Evolutionary conservation across 1,140 invertebrate genomes (phyloP).

Genomic region (Bombus confusus): DNA sequence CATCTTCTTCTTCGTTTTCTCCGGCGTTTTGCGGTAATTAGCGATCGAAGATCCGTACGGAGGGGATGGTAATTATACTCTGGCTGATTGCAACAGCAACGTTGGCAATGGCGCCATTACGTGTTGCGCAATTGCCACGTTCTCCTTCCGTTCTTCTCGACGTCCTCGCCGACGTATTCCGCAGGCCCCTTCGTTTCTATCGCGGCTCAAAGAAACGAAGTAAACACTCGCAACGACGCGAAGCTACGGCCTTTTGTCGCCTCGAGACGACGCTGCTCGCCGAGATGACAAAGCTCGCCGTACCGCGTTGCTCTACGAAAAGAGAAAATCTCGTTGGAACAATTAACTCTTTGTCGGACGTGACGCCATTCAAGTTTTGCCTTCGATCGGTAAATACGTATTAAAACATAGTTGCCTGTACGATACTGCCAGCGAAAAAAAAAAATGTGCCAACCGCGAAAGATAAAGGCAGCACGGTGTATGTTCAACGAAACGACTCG

Average conservation of each 20-base stretch:
- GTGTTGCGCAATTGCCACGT: constrained; percentile 46
- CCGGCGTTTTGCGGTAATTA: constrained; percentile 45
- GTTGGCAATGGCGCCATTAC: constrained; percentile 24
- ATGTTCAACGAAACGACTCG: no score
- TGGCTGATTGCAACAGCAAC: constrained; percentile 45
- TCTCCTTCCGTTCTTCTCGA: no score
- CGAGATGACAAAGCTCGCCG: neutral
- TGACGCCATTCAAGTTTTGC: no score
- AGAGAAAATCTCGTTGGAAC: constrained; percentile 56
- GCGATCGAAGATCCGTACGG: constrained; percentile 40
- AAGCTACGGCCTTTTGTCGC: no score
- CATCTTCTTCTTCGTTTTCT: neutral
- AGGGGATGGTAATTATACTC: constrained; percentile 60
- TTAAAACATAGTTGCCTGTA: no score
- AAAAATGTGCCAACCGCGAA: no score
- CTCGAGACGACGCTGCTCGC: no score
- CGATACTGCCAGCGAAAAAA: neutral
- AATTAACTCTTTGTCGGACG: constrained; percentile 58
- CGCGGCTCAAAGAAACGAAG: constrained; percentile 39
- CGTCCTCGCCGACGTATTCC: no score
- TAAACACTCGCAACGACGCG: constrained; percentile 19
- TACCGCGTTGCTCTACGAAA: no score
- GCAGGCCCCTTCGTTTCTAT: neutral
- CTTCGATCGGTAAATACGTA: no score
- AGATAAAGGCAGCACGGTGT: no score